These are phyloP conservation scores for Odocoileus hemionus DNA, from an alignment of 2,113 vertebrate species.

Conservation along the genomic window DNA sequence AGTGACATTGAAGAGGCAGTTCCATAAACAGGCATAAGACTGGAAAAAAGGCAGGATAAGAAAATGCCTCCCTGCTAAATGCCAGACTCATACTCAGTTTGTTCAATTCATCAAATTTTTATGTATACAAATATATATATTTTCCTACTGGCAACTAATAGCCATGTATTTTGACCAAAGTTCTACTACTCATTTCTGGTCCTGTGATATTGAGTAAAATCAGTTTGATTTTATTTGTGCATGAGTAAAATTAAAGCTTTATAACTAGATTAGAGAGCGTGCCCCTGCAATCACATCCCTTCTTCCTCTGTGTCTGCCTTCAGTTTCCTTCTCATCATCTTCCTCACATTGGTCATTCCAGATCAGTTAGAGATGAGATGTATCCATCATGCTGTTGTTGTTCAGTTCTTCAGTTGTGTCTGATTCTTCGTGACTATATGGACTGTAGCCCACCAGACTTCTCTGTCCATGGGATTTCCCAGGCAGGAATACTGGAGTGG, in stretches of 20 bases:
- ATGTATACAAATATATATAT: not conserved
- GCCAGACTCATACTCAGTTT: not conserved
- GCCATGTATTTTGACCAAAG: not conserved
- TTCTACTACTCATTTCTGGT: not conserved
- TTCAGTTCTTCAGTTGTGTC: not conserved
- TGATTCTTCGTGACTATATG: not conserved
- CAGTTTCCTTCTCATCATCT: too few species aligned
- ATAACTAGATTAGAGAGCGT: fast-evolving
- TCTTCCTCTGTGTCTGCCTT: too few species aligned
- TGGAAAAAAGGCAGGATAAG: not conserved
- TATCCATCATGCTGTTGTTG: not conserved
- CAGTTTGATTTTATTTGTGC: not conserved
- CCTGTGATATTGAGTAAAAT: not conserved
- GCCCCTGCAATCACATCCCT: fast-evolving
- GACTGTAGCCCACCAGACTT: not conserved
- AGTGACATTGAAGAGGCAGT: not conserved
- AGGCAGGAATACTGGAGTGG: not conserved
- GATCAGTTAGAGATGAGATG: not conserved
- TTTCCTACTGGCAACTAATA: not conserved
- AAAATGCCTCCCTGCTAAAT: not conserved
- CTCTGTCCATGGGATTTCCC: not conserved
- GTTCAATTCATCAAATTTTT: not conserved
- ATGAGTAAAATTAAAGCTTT: not conserved
- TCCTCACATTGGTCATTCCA: not conserved
- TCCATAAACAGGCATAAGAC: not conserved